These are phyloP conservation scores for Campoplex capitator DNA, from an alignment of 2,888 invertebrate species.

Conservation along the genomic window DNA sequence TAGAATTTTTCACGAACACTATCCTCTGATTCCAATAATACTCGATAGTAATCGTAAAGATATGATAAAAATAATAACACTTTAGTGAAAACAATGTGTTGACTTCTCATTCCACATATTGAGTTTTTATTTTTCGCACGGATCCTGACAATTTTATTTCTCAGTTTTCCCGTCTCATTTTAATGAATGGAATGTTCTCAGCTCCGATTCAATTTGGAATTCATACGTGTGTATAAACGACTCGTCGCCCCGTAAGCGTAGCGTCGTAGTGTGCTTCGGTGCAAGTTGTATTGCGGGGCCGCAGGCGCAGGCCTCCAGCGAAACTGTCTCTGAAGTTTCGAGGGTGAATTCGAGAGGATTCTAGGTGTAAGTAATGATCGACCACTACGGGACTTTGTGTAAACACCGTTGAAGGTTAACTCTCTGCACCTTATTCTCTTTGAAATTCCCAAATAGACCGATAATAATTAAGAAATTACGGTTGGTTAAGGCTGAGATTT, in stretches of 20 bases:
- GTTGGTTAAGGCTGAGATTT: not conserved
- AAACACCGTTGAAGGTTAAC: conserved; percentile 25
- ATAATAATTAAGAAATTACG: conserved; percentile 1
- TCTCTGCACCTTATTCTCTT: not conserved
- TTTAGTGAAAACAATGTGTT: not conserved
- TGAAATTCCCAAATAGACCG: not conserved
- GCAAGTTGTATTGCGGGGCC: conserved; percentile 37
- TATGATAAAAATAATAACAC: not conserved
- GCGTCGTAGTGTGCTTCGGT: not conserved
- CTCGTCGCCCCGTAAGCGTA: not conserved
- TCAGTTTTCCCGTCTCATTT: not conserved
- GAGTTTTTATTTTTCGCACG: not conserved
- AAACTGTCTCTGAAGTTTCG: conserved; percentile 7
- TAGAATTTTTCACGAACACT: not conserved
- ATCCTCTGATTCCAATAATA: not conserved
- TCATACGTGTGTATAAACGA: conserved; percentile 9
- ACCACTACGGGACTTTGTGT: conserved; percentile 21
- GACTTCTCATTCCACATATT: not conserved
- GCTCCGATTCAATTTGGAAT: not conserved
- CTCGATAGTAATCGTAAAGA: not conserved
- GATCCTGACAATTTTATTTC: not conserved
- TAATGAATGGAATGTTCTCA: not conserved
- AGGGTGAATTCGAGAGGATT: conserved; percentile 37
- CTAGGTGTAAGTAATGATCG: conserved; percentile 23
- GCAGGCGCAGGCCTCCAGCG: conserved; percentile 48